Evolutionary conservation across 2,797 vertebrate species (phyloP).

Genomic region (Gymnoscopelus microlampas): DNA sequence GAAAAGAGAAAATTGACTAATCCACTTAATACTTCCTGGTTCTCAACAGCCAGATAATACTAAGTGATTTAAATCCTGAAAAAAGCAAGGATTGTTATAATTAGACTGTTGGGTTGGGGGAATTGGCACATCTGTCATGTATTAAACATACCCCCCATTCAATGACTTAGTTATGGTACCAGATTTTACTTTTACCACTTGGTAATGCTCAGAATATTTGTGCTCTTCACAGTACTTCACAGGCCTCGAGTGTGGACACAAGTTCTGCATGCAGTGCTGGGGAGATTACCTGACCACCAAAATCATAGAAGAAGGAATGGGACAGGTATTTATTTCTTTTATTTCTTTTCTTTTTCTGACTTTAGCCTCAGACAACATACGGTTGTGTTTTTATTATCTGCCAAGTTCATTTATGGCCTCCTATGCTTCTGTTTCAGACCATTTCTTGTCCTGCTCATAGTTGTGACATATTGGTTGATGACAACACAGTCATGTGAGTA

Average conservation of each 20-base stretch:
- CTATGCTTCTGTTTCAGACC: conserved; percentile 83
- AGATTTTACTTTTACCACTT: neutral
- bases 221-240: conserved; percentile 92
- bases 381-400: neutral
- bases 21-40: neutral
- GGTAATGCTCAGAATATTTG: neutral
- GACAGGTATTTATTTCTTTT: conserved; percentile 86
- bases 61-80: neutral
- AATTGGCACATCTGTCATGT: conserved; percentile 2
- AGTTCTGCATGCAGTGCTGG: conserved; percentile 99
- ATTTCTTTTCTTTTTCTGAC: too few species aligned
- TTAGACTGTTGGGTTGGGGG: conserved; percentile 6
- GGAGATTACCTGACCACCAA: conserved; percentile 99
- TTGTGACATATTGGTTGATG: conserved; percentile 99
- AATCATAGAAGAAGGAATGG: conserved; percentile 99
- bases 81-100: conserved; percentile 8
- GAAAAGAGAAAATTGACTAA: neutral
- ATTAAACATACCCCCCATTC: neutral
- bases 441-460: conserved; percentile 99
- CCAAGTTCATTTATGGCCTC: conserved; percentile 38
- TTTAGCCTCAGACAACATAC: neutral
- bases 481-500: conserved; percentile 99
- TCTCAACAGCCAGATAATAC: too few species aligned
- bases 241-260: conserved; percentile 99
- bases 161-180: neutral